Percentiles rank a stretch among this genome's conserved stretches.
These are phyloP conservation scores for Drosophila murphyi DNA, from an alignment of 1,140 invertebrate species.

Conservation along the genomic window DNA sequence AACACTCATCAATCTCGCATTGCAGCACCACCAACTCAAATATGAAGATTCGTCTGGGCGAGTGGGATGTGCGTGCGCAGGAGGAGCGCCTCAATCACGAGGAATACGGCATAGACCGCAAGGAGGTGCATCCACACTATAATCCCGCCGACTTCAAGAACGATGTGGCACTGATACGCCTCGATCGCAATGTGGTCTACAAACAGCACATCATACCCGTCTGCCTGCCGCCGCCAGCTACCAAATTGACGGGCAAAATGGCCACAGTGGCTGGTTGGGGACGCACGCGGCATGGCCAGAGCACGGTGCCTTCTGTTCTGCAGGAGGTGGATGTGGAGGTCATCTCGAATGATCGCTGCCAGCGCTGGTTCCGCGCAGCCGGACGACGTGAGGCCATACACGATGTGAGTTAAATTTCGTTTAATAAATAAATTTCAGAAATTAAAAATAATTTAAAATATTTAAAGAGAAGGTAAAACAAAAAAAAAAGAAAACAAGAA, in stretches of 20 bases:
- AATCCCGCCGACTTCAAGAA: constrained; percentile 95
- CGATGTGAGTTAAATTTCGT: constrained; percentile 87
- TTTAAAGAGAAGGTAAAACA: too few relatives aligned
- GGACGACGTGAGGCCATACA: constrained; percentile 95
- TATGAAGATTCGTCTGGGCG: constrained; percentile 93
- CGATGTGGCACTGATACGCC: constrained; percentile 93
- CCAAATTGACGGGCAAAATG: constrained; percentile 92
- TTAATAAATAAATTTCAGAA: not conserved
- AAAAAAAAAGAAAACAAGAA: too few relatives aligned
- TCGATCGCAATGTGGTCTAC: constrained; percentile 91
- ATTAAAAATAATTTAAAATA: too few relatives aligned
- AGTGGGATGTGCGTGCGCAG: constrained; percentile 95
- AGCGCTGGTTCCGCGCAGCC: constrained; percentile 95
- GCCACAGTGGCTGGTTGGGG: constrained; percentile 97
- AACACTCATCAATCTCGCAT: not conserved
- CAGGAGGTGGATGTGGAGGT: constrained; percentile 93
- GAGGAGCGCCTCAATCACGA: constrained; percentile 93
- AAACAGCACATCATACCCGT: constrained; percentile 96
- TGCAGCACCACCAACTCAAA: constrained; percentile 90
- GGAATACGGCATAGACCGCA: constrained; percentile 94
- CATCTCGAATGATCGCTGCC: constrained; percentile 95
- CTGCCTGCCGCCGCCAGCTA: constrained; percentile 90
- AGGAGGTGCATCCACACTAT: constrained; percentile 95
- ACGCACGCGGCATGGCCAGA: constrained; percentile 92
- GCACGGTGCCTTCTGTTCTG: constrained; percentile 90